A percentile compares a stretch with the other conserved stretches of the same genome.
These are phyloP conservation scores for Jordanella pulchra DNA, from an alignment of 2,797 vertebrate genomes.

Conservation along the genomic window DNA sequence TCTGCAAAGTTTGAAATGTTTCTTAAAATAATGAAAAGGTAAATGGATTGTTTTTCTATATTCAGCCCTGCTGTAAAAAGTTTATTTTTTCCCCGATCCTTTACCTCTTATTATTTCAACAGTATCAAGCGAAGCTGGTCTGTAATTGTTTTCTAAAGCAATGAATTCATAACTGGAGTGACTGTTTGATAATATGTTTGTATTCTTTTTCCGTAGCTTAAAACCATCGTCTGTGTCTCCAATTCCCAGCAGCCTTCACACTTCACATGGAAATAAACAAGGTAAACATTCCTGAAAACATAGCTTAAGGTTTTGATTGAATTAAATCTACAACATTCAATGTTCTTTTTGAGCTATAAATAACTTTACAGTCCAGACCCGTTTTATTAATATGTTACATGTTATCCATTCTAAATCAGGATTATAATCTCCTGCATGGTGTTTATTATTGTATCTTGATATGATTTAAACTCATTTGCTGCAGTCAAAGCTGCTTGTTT, in stretches of 20 bases:
- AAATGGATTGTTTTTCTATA: no score
- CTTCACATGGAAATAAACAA: conserved; percentile 39
- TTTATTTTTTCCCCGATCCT: neutral
- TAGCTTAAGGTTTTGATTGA: neutral
- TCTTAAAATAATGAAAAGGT: no score
- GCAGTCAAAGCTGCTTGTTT: no score
- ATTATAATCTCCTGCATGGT: neutral
- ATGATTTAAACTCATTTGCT: neutral
- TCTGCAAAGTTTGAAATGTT: neutral
- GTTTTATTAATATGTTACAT: neutral
- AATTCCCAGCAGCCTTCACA: conserved; percentile 39
- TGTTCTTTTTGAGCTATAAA: neutral
- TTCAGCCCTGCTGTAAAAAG: no score
- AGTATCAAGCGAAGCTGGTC: neutral
- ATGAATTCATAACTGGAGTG: neutral
- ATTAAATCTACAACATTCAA: neutral
- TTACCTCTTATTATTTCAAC: neutral
- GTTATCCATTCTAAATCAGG: neutral
- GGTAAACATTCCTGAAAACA: conserved; percentile 43
- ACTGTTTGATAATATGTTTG: conserved; percentile 1
- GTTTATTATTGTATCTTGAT: neutral
- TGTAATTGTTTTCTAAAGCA: neutral
- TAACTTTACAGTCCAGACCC: neutral
- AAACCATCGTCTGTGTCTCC: conserved; percentile 51
- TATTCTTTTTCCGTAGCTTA: conserved; percentile 43